These are phyloP conservation scores for Buphagus erythrorhynchus DNA, from an alignment of 2,797 vertebrate species.

Conservation along the genomic window DNA sequence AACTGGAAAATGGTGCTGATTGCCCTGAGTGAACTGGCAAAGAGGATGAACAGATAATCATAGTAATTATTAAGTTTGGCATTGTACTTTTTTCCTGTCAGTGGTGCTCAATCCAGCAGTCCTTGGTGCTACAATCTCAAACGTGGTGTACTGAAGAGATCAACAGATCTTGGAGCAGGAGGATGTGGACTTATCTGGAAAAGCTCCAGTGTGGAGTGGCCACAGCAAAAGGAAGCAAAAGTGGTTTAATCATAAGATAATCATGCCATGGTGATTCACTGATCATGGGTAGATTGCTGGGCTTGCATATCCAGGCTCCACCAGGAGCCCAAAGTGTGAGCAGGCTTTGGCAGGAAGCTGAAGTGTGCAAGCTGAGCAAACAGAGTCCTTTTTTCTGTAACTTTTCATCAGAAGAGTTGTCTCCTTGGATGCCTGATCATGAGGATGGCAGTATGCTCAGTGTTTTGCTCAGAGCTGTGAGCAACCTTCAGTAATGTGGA, in stretches of 20 bases:
- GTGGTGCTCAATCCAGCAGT: neutral
- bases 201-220: neutral
- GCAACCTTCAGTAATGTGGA: slow-evolving; percentile 70
- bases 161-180: neutral
- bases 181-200: neutral
- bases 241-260: neutral
- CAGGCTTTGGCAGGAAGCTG: neutral
- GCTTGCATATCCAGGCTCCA: neutral
- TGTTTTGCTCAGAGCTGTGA: slow-evolving; percentile 66
- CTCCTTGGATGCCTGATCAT: slow-evolving; percentile 50
- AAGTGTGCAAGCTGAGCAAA: neutral
- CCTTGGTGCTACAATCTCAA: neutral
- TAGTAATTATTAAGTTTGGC: neutral
- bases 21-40: neutral
- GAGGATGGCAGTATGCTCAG: slow-evolving; percentile 4
- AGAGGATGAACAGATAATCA: neutral
- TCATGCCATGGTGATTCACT: neutral
- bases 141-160: fast-evolving
- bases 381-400: slow-evolving; percentile 18
- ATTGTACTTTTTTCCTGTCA: neutral
- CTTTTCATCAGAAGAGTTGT: neutral
- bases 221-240: neutral
- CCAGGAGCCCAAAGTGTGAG: neutral
- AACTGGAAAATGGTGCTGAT: neutral
- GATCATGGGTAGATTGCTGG: neutral